Base-by-base conservation (phyloP, 2,113 vertebrate species). In the Pollimyrus isidori region DNA sequence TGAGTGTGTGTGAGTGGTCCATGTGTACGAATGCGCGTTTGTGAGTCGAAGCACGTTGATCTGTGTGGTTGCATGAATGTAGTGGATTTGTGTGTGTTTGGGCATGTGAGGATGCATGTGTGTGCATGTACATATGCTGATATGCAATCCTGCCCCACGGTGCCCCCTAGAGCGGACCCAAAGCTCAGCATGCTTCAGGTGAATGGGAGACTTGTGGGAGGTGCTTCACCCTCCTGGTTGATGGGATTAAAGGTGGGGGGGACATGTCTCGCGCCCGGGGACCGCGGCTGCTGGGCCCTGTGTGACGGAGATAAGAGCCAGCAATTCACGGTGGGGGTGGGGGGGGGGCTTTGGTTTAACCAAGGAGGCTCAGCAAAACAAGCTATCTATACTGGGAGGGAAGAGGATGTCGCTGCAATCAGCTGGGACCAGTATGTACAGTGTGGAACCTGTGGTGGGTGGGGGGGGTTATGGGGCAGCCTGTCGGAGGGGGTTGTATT, bases 231-330 rank as follows among this genome's bases (percentile, higher is more conserved):
- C 53, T 39, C 90, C 42, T 42, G 69, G 50, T 89, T 49, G 82
- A 73, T 58, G 87, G 89, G 92, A 92, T 91, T 90, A 92, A 88
- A 90, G 90, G 89, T 89, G 90, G 30, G 23, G 80, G 50, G 88
- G 49, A 23, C 53, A 58, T 23, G 53, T 21, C 53, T 58, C 5
- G 6, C 21, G 53, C 53, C 21, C 21, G 53, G 53, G 53, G 86
- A 91, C 48, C 85, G 42, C 89, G 50, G 58, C 17, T 30, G 88
- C 19, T 45, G 23, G 89, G 87, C 91, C 89, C 91, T 93, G 91
- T 89, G 46, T 88, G 91, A 87, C 88, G 88, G 90, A 6, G 88
- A 92, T 91, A 93, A 92, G 69, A 15, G 89, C 26, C 26, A 88
- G 15, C 50, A 89, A 89, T 83, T 90, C 90, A 87, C 30, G 49